Evolutionary conservation across 2,888 invertebrate species (phyloP).

Genomic region (Notodonta ziczac): DNA sequence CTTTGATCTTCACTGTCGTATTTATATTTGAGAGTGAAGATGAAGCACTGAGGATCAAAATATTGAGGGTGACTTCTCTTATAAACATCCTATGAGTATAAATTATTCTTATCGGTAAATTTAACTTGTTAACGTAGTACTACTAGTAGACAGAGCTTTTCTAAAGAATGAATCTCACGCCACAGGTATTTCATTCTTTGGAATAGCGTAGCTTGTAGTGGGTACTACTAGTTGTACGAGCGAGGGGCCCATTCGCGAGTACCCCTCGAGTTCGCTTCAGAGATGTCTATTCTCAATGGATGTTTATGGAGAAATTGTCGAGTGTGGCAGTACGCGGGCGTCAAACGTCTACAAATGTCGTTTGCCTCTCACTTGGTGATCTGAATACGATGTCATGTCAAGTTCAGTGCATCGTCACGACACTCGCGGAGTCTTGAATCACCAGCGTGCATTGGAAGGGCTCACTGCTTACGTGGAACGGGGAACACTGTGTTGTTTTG

Average conservation of each 20-base stretch:
- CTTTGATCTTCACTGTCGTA: not conserved
- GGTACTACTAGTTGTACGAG: too few species aligned
- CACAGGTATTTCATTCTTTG: not conserved
- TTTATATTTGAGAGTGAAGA: not conserved
- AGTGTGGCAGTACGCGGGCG: slow-evolving; percentile 58
- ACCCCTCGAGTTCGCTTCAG: not conserved
- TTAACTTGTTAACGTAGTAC: not conserved
- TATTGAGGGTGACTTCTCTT: not conserved
- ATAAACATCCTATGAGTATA: slow-evolving; percentile 3
- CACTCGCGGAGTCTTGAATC: slow-evolving; percentile 64
- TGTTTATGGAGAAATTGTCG: slow-evolving; percentile 10
- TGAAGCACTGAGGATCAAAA: not conserved
- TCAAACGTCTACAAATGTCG: slow-evolving; percentile 64
- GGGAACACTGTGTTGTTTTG: slow-evolving; percentile 61
- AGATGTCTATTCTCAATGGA: slow-evolving; percentile 20
- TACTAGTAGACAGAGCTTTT: not conserved
- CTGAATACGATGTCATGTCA: slow-evolving; percentile 63
- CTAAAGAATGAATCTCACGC: not conserved
- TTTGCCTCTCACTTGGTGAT: slow-evolving; percentile 81
- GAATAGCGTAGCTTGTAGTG: not conserved
- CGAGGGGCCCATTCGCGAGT: too few species aligned
- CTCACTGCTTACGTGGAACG: slow-evolving; percentile 80
- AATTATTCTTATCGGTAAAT: not conserved
- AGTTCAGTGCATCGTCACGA: slow-evolving; percentile 69
- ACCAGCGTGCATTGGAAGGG: slow-evolving; percentile 77